These are phyloP conservation scores for Spicauda simplicius DNA, from an alignment of 2,888 invertebrate genomes.

Conservation along the genomic window DNA sequence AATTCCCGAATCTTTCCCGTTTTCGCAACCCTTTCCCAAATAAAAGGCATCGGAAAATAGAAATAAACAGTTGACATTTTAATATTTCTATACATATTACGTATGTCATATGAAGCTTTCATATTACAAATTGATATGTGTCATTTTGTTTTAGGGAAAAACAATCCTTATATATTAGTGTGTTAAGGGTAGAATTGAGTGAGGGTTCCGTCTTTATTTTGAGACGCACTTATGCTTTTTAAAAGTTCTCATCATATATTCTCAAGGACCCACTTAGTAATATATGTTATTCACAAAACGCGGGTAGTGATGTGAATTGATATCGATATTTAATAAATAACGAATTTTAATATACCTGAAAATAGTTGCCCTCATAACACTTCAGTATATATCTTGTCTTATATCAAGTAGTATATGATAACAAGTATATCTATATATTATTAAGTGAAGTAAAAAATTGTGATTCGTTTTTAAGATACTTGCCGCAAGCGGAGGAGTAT, in stretches of 20 bases:
- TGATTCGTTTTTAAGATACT: too few species aligned
- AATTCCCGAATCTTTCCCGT: not conserved
- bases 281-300: conserved; percentile 30
- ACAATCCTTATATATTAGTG: not conserved
- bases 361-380: too few species aligned
- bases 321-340: conserved; percentile 13
- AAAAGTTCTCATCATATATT: conserved; percentile 21
- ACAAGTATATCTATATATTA: too few species aligned
- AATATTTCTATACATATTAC: not conserved
- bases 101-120: not conserved
- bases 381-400: too few species aligned
- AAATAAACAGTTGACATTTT: not conserved
- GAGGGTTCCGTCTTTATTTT: not conserved
- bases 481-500: too few species aligned
- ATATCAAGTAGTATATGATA: too few species aligned
- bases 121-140: not conserved
- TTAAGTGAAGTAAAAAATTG: too few species aligned
- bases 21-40: not conserved
- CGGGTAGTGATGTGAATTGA: not conserved
- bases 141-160: not conserved
- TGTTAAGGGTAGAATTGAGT: not conserved
- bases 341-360: too few species aligned
- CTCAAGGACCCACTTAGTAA: conserved; percentile 26
- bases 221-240: conserved; percentile 13
- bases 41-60: not conserved